Conservation (phyloP, 2,113 vertebrate species). For the Malurus melanocephalus region DNA sequence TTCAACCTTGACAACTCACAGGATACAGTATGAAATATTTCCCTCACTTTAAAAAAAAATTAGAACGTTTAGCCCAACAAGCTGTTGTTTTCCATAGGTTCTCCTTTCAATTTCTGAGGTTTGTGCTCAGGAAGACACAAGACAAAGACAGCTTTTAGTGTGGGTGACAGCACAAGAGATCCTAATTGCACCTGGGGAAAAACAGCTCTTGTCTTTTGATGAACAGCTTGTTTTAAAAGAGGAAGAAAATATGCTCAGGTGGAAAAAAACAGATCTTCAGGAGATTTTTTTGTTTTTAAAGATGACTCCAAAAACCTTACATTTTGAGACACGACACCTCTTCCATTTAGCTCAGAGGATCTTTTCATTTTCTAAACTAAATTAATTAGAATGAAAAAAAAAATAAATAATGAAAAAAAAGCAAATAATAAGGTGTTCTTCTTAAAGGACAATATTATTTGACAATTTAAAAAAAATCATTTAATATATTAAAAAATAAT, state of each 20-base stretch:
- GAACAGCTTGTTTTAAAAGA: not conserved
- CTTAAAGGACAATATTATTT: not conserved
- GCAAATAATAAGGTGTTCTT: not conserved
- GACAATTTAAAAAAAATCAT: rapidly evolving
- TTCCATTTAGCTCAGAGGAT: not conserved
- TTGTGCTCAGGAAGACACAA: conserved; percentile 10
- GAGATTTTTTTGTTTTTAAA: not conserved
- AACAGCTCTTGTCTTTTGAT: not conserved
- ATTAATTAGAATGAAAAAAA: too few species aligned
- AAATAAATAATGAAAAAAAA: not conserved
- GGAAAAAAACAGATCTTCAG: not conserved
- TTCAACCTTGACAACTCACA: not conserved
- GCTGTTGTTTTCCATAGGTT: not conserved
- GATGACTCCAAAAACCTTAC: rapidly evolving
- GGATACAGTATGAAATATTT: not conserved
- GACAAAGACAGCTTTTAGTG: conserved; percentile 34
- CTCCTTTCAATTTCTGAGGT: not conserved
- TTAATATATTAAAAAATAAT: not conserved
- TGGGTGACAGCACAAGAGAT: not conserved
- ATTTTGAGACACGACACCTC: not conserved
- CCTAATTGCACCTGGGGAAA: not conserved
- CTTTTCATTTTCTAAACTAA: not conserved
- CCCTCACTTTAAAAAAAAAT: not conserved
- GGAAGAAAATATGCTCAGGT: not conserved
- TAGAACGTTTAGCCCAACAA: not conserved